These are phyloP conservation scores for Drosophila paranaensis DNA, from an alignment of 2,888 invertebrate species.

Conservation along the genomic window DNA sequence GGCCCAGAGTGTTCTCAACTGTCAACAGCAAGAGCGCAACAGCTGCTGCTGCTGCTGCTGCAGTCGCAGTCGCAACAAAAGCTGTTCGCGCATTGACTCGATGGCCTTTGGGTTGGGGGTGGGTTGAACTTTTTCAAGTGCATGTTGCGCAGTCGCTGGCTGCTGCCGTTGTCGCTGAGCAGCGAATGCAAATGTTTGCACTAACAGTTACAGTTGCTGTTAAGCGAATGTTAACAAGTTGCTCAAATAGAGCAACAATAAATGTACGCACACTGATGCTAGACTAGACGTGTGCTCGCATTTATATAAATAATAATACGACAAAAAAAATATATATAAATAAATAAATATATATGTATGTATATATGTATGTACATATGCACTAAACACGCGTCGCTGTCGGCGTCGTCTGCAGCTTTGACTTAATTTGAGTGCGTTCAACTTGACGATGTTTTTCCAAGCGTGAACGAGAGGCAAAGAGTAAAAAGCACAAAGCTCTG, in stretches of 20 bases:
- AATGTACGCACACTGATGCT: background rate
- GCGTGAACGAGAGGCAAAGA: constrained; percentile 37
- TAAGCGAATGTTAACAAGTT: constrained; percentile 24
- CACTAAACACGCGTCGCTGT: constrained; percentile 18
- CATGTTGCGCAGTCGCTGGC: constrained; percentile 54
- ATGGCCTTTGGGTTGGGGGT: constrained; percentile 42
- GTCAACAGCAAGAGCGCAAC: constrained; percentile 33
- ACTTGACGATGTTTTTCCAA: constrained; percentile 67
- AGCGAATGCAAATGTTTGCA: constrained; percentile 33
- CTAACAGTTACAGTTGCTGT: constrained; percentile 10
- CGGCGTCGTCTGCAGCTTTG: constrained; percentile 81
- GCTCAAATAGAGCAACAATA: constrained; percentile 26
- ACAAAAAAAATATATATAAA: constrained; percentile 50
- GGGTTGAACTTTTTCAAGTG: constrained; percentile 72
- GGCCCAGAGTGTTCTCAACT: constrained; percentile 28
- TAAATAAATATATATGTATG: background rate
- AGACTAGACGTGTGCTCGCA: constrained; percentile 7
- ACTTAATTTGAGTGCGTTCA: constrained; percentile 85
- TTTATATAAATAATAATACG: constrained; percentile 42
- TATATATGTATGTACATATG: background rate
- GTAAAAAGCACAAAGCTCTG: constrained; percentile 56
- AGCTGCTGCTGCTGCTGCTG: constrained; percentile 28
- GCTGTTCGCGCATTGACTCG: constrained; percentile 58
- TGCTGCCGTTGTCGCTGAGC: constrained; percentile 34
- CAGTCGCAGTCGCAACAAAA: constrained; percentile 26